Evolutionary conservation across 2,888 invertebrate genomes (phyloP).

Genomic region (Scaptomyza parva): DNA sequence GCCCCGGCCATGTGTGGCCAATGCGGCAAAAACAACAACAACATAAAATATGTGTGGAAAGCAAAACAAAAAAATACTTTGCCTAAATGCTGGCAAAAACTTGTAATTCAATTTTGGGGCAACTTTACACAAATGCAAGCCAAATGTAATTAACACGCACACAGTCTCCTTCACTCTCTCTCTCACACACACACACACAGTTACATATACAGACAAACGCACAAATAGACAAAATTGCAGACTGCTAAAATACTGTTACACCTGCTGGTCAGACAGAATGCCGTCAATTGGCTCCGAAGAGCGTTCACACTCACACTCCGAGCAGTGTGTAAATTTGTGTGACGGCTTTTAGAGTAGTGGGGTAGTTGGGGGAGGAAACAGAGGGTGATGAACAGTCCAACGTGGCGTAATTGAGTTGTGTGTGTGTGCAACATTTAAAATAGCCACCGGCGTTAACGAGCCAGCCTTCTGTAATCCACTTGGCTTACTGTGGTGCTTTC

Average conservation of each 20-base stretch:
- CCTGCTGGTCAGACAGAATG: constrained; percentile 60
- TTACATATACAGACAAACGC: constrained; percentile 8
- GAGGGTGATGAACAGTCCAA: constrained; percentile 7
- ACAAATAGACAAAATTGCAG: constrained; percentile 33
- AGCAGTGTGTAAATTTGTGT: constrained; percentile 47
- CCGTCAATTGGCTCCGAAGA: constrained; percentile 64
- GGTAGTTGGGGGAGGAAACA: neutral
- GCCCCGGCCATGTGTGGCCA: constrained; percentile 61
- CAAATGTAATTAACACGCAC: constrained; percentile 78
- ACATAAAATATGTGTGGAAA: constrained; percentile 1
- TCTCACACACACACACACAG: constrained; percentile 20
- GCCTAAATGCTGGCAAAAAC: constrained; percentile 72
- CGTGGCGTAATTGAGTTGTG: constrained; percentile 75
- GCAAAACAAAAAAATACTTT: constrained; percentile 45
- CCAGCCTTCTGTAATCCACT: constrained; percentile 26
- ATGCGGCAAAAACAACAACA: constrained; percentile 27
- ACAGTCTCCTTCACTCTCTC: constrained; percentile 11
- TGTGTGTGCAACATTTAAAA: constrained; percentile 78
- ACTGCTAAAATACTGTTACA: constrained; percentile 56
- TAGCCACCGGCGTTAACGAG: constrained; percentile 67
- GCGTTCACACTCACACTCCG: constrained; percentile 27
- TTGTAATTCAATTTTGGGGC: constrained; percentile 73
- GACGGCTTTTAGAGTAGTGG: constrained; percentile 32
- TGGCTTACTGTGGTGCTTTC: constrained; percentile 16
- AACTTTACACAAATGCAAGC: constrained; percentile 73